Conservation (phyloP, 2,113 vertebrate genomes). For the Salvator merianae region DNA sequence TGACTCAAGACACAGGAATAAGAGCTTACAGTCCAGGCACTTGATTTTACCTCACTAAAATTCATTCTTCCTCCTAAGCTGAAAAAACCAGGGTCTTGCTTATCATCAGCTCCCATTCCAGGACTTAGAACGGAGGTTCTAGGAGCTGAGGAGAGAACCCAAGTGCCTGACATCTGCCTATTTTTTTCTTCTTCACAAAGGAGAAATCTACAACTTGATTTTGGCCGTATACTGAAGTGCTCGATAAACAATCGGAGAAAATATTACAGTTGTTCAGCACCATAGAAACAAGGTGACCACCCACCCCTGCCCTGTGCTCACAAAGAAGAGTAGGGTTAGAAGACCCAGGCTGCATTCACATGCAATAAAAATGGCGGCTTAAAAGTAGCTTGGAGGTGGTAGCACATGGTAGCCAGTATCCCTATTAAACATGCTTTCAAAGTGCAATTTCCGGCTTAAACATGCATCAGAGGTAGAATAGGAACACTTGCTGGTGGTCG, state of each 20-base stretch:
- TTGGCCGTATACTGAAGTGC: background rate
- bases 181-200: background rate
- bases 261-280: slow-evolving; percentile 26
- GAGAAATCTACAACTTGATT: background rate
- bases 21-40: background rate
- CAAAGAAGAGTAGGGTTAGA: background rate
- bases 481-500: no score
- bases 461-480: no score
- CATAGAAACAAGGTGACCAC: background rate
- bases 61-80: background rate
- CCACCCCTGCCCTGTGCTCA: background rate
- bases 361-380: no score
- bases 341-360: no score
- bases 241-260: background rate
- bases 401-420: no score
- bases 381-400: no score
- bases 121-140: no score
- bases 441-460: no score
- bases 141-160: background rate
- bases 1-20: background rate
- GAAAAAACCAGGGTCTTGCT: no score
- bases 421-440: no score
- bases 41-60: no score
- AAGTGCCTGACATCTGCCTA: background rate
- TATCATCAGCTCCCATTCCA: no score